Conservation (phyloP, 2,797 vertebrate species). For the Varecia variegata region DNA sequence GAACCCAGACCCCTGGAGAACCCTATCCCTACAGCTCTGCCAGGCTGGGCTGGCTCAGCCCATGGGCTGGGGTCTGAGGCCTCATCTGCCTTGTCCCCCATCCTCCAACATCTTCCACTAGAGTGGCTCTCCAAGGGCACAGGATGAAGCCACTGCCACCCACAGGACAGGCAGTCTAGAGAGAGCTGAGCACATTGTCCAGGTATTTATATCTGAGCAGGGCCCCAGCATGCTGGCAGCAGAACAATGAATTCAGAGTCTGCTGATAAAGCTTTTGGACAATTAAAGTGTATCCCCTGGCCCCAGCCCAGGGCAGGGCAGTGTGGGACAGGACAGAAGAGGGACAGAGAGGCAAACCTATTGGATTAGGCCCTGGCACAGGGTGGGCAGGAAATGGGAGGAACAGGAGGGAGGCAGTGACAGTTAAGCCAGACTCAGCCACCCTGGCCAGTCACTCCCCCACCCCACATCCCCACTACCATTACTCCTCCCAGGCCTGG, state of each 20-base stretch:
- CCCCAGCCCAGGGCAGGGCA: conserved; percentile 43
- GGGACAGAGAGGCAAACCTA: not conserved
- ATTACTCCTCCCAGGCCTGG: not conserved
- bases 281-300: conserved; percentile 50
- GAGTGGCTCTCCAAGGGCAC: conserved; percentile 42
- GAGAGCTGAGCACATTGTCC: conserved; percentile 11
- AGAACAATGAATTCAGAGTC: conserved; percentile 50
- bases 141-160: not conserved
- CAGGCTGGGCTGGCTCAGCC: not conserved
- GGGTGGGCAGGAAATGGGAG: not conserved
- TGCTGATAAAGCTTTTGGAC: conserved; percentile 62
- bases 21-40: not conserved
- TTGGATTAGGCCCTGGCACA: not conserved
- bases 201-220: conserved; percentile 57
- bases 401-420: not conserved
- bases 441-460: not conserved
- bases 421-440: not conserved
- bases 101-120: not conserved
- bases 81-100: not conserved
- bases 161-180: not conserved
- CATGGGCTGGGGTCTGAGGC: not conserved
- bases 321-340: not conserved
- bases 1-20: not conserved
- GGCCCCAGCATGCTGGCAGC: conserved; percentile 22
- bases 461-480: not conserved